Conservation (phyloP, 2,888 invertebrate genomes). For the Trissolcus brochymenae region DNA sequence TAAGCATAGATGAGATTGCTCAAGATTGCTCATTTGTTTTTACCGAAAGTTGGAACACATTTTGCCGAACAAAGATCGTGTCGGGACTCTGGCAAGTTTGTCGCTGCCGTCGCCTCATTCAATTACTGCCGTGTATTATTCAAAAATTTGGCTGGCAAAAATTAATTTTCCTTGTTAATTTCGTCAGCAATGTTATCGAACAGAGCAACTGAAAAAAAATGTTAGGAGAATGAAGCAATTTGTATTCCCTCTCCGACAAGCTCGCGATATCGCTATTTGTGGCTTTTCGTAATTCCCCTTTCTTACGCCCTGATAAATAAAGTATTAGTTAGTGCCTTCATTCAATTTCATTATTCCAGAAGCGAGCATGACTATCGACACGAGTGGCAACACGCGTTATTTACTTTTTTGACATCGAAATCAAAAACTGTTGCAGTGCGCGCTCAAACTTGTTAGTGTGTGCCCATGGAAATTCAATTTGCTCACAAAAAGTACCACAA, state of each 20-base stretch:
- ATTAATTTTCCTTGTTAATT: no score
- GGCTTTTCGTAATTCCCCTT: slow-evolving; percentile 48
- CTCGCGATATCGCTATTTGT: slow-evolving; percentile 44
- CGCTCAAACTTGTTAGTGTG: background rate
- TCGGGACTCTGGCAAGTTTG: no score
- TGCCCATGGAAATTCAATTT: background rate
- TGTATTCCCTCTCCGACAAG: slow-evolving; percentile 51
- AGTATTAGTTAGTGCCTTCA: slow-evolving; percentile 47
- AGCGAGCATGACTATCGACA: slow-evolving; percentile 32
- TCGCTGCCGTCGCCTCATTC: no score
- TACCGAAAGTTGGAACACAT: no score
- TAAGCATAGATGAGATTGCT: no score
- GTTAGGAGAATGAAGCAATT: slow-evolving; percentile 45
- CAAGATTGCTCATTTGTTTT: no score
- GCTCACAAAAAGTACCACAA: no score
- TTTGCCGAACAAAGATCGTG: no score
- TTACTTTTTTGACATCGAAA: slow-evolving; percentile 15
- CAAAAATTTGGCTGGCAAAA: no score
- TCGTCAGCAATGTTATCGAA: no score
- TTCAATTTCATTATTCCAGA: slow-evolving; percentile 48
- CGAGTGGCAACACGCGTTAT: slow-evolving; percentile 26
- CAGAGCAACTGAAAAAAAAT: background rate
- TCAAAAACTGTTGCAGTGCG: background rate
- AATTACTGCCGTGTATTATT: no score
- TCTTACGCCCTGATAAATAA: slow-evolving; percentile 52